Evolutionary conservation across 1,140 invertebrate species (phyloP), one percentile per base, ranked within the genome.

Genomic region (Drosophila rhopaloa): DNA sequence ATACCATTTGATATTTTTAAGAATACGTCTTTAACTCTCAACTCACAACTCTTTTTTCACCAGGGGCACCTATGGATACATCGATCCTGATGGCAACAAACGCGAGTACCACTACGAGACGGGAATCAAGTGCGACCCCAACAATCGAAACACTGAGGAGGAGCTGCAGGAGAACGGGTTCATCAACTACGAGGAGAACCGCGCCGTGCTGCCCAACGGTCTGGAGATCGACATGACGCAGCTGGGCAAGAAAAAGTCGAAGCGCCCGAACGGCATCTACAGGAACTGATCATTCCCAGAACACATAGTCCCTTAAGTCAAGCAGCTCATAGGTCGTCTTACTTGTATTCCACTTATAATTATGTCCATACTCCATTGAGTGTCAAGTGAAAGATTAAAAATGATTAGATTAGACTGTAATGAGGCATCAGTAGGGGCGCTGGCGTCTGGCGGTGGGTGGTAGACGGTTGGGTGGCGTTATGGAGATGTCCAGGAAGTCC

Each of bases 401-500:
- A 84, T 68, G 77, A 61, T 59, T 84, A 85, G 81, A 58, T 51
- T 84, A 85, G 81, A 65, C 44, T 61, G 51, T 75, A 75, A 14
- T 48, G 53, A 24, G 35, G 43, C 57, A 74, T 67, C 79, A 92
- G 47, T 92, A 92, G 4, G 85, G 90, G 27, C 94, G 92, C 72
- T 95, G 94, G 66, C 94, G 93, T 93, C 95, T 93, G 75, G 93
- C 93, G 41, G 95, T 94, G 7, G 95, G 95, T 1, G 96, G 95
- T 93, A 96, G 94, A 91, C 96, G 94, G 79, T 95, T 96, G 10
- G 98, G 97, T 43, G 97, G 97, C 32, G 97, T 97, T 54, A 99
- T 99, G 8, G 98, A 98, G 83, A 99, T 99, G 93, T 99, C 98
- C 85, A 99, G 94, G 93, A 98, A 99, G 93, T 99, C 98, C 4